Conservation (phyloP, 2,797 vertebrate species). For the Liparis tanakae region DNA sequence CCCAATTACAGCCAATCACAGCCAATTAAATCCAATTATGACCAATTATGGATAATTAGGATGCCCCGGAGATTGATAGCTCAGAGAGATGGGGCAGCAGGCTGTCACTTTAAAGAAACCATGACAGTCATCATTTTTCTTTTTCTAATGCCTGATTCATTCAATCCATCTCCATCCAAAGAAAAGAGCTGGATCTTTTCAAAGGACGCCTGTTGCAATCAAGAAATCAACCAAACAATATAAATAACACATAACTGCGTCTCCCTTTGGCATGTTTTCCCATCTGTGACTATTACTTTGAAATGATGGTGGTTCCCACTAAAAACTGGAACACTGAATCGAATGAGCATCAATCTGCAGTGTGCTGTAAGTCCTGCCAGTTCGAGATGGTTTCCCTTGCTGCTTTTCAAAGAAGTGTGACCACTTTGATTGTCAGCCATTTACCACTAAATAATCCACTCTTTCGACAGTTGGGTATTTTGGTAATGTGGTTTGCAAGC, state of each 20-base stretch:
- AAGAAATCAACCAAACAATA: slow-evolving; percentile 40
- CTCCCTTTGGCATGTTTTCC: slow-evolving; percentile 23
- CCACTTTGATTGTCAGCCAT: slow-evolving; percentile 71
- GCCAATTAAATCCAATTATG: slow-evolving; percentile 78
- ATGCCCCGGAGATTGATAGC: slow-evolving; percentile 78
- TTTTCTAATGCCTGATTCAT: background rate
- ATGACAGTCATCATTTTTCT: slow-evolving; percentile 55
- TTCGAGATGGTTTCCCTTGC: slow-evolving; percentile 52
- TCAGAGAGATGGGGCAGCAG: slow-evolving; percentile 62
- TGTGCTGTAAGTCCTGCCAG: slow-evolving; percentile 32
- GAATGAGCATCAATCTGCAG: slow-evolving; percentile 50
- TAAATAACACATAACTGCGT: slow-evolving; percentile 33
- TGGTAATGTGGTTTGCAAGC: slow-evolving; percentile 64
- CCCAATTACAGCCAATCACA: slow-evolving; percentile 81
- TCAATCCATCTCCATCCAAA: slow-evolving; percentile 57
- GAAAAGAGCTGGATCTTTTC: slow-evolving; percentile 36
- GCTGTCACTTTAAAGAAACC: slow-evolving; percentile 71
- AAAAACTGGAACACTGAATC: slow-evolving; percentile 42
- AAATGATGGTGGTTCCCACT: slow-evolving; percentile 51
- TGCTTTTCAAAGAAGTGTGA: slow-evolving; percentile 62
- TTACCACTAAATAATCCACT: slow-evolving; percentile 64
- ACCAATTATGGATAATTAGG: slow-evolving; percentile 78
- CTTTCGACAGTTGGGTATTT: slow-evolving; percentile 70
- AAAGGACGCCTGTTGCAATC: slow-evolving; percentile 35
- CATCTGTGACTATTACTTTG: slow-evolving; percentile 28